Base-by-base conservation (phyloP, 2,888 invertebrate genomes). In the Phortica okadai region DNA sequence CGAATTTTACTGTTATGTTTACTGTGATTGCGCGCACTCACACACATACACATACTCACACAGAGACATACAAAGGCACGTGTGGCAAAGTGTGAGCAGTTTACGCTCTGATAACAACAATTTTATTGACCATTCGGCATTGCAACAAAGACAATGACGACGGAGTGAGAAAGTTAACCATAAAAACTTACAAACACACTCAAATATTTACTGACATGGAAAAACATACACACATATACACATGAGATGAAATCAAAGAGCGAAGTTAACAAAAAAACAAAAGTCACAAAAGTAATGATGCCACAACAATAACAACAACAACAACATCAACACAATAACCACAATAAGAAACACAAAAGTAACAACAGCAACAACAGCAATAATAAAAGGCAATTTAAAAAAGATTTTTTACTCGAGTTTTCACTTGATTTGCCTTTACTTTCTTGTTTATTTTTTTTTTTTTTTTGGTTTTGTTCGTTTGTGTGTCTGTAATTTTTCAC, bases 381-480 rank as follows among this genome's bases (percentile, higher is more conserved):
- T 45, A 82, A 87, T 76, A 73, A 79, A 80, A 67, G 79, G 79
- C 75, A 74, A 79, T 83, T 87, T 84, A 86, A 84, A 83, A 80
- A 87, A 87, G 86, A 87, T 87, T 86, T 87, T 80, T 85, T 86
- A 83, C 86, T 87, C 82, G 81, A 86, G 86, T 85, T 87, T 66
- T 82, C 75, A 76, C 77, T 78, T 50, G 73, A 80, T 78, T 80
- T 78, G 64, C 62, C 42, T 54, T 66, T 75, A 58, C 33, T 72
- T 56, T 10, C 14, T 56, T 58, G 50, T 33, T 33, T n/a, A 58
- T 54, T 6, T 33, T 44, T 0, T 45, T 33, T 16, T 44, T 25
- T 25, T n/a, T 54, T 58, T 50, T 67, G 66, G 72, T 74, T 50
- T 67, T 80, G 8, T 4, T 69, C 69, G 21, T 16, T n/a, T 73